Evolutionary conservation across 2,113 vertebrate species (phyloP), one percentile per base, ranked within the genome.

Genomic region (Barbus barbus): DNA sequence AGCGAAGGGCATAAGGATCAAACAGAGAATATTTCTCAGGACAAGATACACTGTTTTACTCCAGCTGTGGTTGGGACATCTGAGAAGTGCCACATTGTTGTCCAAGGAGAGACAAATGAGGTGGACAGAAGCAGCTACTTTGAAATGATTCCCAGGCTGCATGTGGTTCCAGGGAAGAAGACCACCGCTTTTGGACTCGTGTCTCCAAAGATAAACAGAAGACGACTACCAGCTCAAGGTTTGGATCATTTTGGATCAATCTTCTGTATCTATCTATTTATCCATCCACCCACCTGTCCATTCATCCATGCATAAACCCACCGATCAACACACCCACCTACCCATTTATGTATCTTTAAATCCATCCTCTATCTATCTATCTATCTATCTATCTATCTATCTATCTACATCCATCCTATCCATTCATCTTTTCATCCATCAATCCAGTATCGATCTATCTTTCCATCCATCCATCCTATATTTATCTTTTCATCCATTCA

Each of bases 61-160:
- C 93, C 94, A 16, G 85, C 91, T 0, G 91, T 94, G 79, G 90
- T 93, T 60, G 91, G 93, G 85, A 92, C 93, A 24, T 87, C 94
- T 12, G 93, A 94, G 88, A 96, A 93, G 78, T 95, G 95, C 90
- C 94, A 95, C n/a, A 92, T 95, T 56, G 95, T 95, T 46, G 92
- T 94, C 0, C 88, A 95, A 0, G 93, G 84, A 88, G 88, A n/a
- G 77, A 88, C 61, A 51, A 90, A 87, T n/a, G 91, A 88, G 0
- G 78, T 84, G 26, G 22, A 90, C 0, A 82, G 63, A 8, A 91
- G 92, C 1, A 88, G 90, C 36, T 18, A 67, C 20, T 56, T 90
- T 0, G 95, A 95, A 87, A 92, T 87, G 84, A 83, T 91, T 48
- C 83, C 90, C 0, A 91, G 92, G 90, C 93, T 95, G 2, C 95